Base-by-base conservation (phyloP, 1,140 invertebrate genomes). In the Tetramorium parvispinum region DNA sequence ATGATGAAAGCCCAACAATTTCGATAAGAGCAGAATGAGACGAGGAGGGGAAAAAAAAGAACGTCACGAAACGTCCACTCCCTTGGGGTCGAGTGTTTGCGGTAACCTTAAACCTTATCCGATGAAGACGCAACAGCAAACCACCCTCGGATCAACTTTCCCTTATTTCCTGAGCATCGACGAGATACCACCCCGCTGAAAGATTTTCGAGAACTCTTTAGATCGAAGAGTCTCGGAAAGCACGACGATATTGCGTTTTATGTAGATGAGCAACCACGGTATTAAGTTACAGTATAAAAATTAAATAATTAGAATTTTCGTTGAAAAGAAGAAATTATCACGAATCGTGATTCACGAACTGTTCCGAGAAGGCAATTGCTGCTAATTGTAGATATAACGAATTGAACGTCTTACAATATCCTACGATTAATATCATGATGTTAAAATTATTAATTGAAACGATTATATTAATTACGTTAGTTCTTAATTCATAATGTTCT, bases 91-190 rank as follows among this genome's bases (percentile, higher is more conserved):
- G 10, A 53, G 40, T 88, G 57, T 86, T 86, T 70, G 51, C 32
- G 3, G n/a, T 61, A 86, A 86, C 27, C 57, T 63, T 71, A 81
- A 86, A 86, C 75, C 49, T 88, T 88, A 75, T 73, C 68, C 10
- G 55, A n/a, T 55, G 24, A 37, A 87, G 8, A 66, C 13, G 11
- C 27, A 65, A 5, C 27, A 49, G n/a, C 40, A 46, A 27, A 68
- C 21, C n/a, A 85, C 16, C 27, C 27, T 55, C 27, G 57, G 57
- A 81, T 68, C 82, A 66, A 57, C 32, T 32, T 49, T 57, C 49
- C 21, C 40, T 18, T 43, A 24, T 61, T 85, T 8, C 24, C 18
- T 18, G 63, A 46, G 11, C 51, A 53, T 59, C 55, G 40, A 59
- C 18, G 7, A 24, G 8, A 68, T 53, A 51, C 8, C 37, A 21